Conservation (phyloP, 2,113 vertebrate genomes). For the Andinoacara biseriatus region DNA sequence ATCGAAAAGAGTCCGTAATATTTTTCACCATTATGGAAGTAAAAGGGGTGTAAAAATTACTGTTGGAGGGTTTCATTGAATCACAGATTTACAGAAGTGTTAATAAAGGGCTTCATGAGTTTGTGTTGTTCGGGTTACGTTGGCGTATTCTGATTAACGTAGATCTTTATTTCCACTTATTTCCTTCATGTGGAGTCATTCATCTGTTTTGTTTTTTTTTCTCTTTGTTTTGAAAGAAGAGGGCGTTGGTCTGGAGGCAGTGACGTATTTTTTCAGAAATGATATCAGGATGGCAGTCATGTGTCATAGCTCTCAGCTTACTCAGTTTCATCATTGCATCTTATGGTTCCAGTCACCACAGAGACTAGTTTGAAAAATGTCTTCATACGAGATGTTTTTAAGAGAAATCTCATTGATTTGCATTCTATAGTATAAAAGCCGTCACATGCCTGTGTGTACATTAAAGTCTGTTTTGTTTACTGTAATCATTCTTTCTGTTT, state of each 20-base stretch:
- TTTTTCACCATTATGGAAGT: neutral
- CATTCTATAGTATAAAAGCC: neutral
- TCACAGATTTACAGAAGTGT: neutral
- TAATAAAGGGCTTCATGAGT: neutral
- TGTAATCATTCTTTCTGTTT: neutral
- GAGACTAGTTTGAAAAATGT: neutral
- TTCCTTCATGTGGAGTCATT: neutral
- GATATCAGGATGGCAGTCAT: conserved; percentile 17
- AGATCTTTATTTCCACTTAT: neutral
- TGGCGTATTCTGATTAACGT: neutral
- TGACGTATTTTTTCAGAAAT: conserved; percentile 28
- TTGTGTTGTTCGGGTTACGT: neutral
- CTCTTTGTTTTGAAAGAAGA: neutral
- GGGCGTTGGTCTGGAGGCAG: neutral
- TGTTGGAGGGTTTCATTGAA: neutral
- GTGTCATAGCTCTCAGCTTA: conserved; percentile 20
- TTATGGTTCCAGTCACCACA: conserved; percentile 8
- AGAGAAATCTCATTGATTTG: neutral
- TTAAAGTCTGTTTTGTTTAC: neutral
- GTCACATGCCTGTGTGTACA: neutral
- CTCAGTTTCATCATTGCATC: conserved; percentile 14
- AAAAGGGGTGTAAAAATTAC: neutral
- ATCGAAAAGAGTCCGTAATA: neutral
- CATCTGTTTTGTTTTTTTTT: neutral
- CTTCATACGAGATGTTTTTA: neutral